Evolutionary conservation across 23 tunicate genomes (phyloP).

Genomic region (Aplidium turbinatum): DNA sequence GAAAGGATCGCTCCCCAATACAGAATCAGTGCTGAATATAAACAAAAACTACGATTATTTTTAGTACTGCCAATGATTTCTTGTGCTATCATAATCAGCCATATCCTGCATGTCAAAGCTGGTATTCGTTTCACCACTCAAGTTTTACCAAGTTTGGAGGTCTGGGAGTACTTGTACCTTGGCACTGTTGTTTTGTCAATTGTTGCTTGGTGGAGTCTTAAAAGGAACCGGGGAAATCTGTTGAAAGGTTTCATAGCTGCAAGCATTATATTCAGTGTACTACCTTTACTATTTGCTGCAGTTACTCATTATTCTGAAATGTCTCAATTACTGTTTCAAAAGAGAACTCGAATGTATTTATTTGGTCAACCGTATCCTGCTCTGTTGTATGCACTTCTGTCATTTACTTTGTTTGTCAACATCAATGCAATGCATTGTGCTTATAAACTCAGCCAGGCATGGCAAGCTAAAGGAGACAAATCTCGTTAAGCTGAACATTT

Average conservation of each 20-base stretch:
- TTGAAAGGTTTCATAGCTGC: background rate
- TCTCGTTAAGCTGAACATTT: no score
- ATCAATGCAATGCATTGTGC: slow-evolving; percentile 5
- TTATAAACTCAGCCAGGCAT: slow-evolving; percentile 13
- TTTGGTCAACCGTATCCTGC: slow-evolving; percentile 19
- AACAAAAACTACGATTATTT: slow-evolving; percentile 4
- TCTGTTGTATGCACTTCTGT: slow-evolving; percentile 3
- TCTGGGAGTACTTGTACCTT: slow-evolving; percentile 24
- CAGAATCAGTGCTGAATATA: slow-evolving; percentile 29
- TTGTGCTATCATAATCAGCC: background rate
- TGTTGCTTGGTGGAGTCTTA: slow-evolving; percentile 16
- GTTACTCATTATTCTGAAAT: slow-evolving; percentile 3
- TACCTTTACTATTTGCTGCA: slow-evolving; percentile 20
- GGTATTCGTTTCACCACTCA: background rate
- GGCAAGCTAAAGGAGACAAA: slow-evolving; percentile 29
- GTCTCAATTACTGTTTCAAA: background rate
- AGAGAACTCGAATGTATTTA: background rate
- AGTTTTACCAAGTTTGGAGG: slow-evolving; percentile 15
- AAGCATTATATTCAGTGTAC: slow-evolving; percentile 11
- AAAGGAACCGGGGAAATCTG: slow-evolving; percentile 9
- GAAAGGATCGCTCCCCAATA: slow-evolving; percentile 57
- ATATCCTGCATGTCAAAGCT: slow-evolving; percentile 10
- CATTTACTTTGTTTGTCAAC: background rate
- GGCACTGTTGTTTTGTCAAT: background rate
- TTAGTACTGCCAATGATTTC: background rate